Evolutionary conservation across 2,888 invertebrate genomes (phyloP).

Genomic region (Xestia ashworthii): DNA sequence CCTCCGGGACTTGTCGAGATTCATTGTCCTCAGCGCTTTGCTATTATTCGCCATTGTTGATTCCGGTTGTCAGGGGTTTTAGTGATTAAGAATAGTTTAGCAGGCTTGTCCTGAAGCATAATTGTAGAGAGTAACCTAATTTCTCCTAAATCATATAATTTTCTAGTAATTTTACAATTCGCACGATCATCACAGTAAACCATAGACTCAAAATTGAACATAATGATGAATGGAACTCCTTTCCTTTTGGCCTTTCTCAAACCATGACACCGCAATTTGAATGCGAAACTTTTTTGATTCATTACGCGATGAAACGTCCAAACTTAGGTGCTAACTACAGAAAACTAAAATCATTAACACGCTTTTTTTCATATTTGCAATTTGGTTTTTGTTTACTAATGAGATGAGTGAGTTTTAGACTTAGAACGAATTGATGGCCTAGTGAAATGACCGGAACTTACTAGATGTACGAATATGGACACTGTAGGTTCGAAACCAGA

Average conservation of each 20-base stretch:
- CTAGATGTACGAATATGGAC: no score
- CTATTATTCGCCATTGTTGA: not conserved
- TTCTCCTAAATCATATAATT: not conserved
- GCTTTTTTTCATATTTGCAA: not conserved
- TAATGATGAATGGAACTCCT: slow-evolving; percentile 17
- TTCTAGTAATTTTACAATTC: not conserved
- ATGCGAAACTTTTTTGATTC: slow-evolving; percentile 19
- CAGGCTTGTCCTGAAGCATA: not conserved
- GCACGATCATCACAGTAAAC: slow-evolving; percentile 4
- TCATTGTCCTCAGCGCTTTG: not conserved
- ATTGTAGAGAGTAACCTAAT: no score
- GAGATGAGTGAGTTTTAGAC: not conserved
- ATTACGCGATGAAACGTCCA: not conserved
- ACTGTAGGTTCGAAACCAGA: no score
- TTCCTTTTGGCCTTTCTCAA: slow-evolving; percentile 43
- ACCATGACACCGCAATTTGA: slow-evolving; percentile 33
- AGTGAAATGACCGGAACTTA: not conserved
- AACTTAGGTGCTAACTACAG: not conserved
- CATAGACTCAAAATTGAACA: slow-evolving; percentile 17
- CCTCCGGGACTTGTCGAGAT: not conserved
- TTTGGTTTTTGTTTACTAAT: not conserved
- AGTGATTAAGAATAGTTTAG: not conserved
- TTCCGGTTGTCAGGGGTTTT: not conserved
- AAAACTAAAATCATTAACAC: not conserved
- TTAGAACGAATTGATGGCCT: not conserved